Percentiles rank a stretch among this genome's conserved stretches.
phyloP scores from a whole-genome alignment of 2,113 vertebrate species.

The Spermophilus dauricus region DNA sequence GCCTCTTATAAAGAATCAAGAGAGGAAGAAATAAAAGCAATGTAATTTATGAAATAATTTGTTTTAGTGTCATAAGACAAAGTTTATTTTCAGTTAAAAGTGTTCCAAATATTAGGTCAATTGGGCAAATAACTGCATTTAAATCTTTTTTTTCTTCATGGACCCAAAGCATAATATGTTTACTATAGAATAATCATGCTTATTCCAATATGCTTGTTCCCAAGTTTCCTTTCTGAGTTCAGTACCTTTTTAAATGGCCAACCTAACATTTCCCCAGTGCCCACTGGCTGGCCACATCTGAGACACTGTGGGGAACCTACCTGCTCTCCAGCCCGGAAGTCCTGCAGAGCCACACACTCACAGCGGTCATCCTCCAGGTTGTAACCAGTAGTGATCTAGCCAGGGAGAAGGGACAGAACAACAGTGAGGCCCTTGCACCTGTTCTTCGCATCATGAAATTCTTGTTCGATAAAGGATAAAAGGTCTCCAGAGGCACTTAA shows the following conservation, averaged over 20 bases:
- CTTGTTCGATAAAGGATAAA: background rate
- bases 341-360: slow-evolving; percentile 96
- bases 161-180: background rate
- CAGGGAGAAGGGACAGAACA: slow-evolving; percentile 45
- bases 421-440: background rate
- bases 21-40: background rate
- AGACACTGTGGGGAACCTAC: slow-evolving; percentile 83
- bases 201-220: too few relatives aligned
- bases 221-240: background rate
- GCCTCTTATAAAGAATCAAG: background rate
- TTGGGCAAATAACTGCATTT: background rate
- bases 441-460: background rate
- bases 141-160: background rate
- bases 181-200: background rate
- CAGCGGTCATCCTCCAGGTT: slow-evolving; percentile 99
- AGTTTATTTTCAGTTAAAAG: background rate
- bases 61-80: background rate
- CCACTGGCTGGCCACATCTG: background rate
- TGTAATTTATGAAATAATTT: background rate
- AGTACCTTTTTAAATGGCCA: background rate
- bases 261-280: rapidly evolving
- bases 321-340: slow-evolving; percentile 96
- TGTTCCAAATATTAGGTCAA: background rate
- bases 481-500: background rate
- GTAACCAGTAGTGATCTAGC: slow-evolving; percentile 98